Conservation (phyloP, 2,888 invertebrate species). For the Suillia variegata region DNA sequence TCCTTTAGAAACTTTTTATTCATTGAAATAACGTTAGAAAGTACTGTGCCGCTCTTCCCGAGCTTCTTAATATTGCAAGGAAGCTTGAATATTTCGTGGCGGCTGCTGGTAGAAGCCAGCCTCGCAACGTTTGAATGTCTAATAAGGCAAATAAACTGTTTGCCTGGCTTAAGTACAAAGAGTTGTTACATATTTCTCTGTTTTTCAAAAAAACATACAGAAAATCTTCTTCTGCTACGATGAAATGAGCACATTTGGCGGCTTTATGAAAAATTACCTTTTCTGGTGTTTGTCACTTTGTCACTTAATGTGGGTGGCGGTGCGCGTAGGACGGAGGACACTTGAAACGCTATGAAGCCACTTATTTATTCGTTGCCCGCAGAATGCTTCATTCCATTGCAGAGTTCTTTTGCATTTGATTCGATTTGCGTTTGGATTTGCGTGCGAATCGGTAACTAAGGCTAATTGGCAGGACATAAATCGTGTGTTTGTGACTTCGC, state of each 20-base stretch:
- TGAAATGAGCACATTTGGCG: conserved; percentile 51
- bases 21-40: too few relatives aligned
- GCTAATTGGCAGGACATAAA: conserved; percentile 52
- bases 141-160: conserved; percentile 34
- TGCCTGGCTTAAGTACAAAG: neutral
- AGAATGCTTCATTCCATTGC: too few relatives aligned
- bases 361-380: neutral
- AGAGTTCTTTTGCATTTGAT: neutral
- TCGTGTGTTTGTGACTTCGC: conserved; percentile 50
- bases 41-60: too few relatives aligned
- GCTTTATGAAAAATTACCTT: conserved; percentile 51
- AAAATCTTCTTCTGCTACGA: conserved; percentile 35
- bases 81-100: too few relatives aligned
- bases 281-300: too few relatives aligned
- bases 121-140: conserved; percentile 43
- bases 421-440: neutral
- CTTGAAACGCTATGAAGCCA: conserved; percentile 18
- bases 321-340: too few relatives aligned
- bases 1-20: too few relatives aligned
- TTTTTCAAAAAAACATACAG: neutral
- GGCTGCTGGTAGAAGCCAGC: too few relatives aligned
- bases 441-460: conserved; percentile 16
- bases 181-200: neutral
- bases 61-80: too few relatives aligned
- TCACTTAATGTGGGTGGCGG: too few relatives aligned